Evolutionary conservation across 1,140 invertebrate genomes (phyloP).

Genomic region (Diorhabda elongata): DNA sequence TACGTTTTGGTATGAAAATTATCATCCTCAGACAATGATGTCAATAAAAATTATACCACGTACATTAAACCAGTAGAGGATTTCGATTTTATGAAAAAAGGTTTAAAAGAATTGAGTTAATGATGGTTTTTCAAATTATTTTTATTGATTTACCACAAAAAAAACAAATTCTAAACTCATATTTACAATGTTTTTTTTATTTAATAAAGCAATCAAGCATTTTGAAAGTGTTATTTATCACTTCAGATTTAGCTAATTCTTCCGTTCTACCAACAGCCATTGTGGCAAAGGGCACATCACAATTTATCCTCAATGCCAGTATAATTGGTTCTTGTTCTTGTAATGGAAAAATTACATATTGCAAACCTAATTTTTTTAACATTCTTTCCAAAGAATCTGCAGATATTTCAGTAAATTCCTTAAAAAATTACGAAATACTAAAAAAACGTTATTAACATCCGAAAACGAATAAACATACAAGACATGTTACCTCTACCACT

Average conservation of each 20-base stretch:
- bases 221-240: constrained; percentile 22
- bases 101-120: too few species aligned
- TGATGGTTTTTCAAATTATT: too few species aligned
- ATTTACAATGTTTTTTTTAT: too few species aligned
- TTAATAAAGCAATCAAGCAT: constrained; percentile 13
- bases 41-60: too few species aligned
- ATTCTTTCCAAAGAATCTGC: constrained; percentile 30
- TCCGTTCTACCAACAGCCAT: constrained; percentile 22
- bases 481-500: too few species aligned
- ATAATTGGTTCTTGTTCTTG: constrained; percentile 28
- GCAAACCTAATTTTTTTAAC: constrained; percentile 29
- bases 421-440: constrained; percentile 11
- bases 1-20: too few species aligned
- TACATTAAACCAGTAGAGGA: too few species aligned
- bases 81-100: too few species aligned
- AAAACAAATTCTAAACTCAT: neutral
- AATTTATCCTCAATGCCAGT: constrained; percentile 24
- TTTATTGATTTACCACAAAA: neutral
- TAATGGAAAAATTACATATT: constrained; percentile 22
- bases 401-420: constrained; percentile 25
- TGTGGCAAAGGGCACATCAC: constrained; percentile 32
- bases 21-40: too few species aligned
- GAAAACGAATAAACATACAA: too few species aligned
- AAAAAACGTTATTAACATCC: too few species aligned
- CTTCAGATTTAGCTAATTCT: constrained; percentile 24